Percentiles rank a stretch among this genome's conserved stretches.
Evolutionary conservation across 2,797 vertebrate genomes (phyloP).

Genomic region (Anguilla marmorata): DNA sequence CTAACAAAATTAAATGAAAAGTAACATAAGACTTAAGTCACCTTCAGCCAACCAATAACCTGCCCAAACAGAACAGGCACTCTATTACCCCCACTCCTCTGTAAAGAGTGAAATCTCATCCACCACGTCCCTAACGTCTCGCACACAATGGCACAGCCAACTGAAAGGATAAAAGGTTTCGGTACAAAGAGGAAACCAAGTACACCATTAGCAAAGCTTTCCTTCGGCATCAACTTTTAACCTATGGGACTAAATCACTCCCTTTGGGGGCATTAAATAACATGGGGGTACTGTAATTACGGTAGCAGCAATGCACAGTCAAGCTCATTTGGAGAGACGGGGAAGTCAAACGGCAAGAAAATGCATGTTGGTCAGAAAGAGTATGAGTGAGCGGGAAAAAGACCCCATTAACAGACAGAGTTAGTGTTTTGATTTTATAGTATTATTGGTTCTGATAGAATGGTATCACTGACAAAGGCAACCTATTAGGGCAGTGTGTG

Average conservation of each 20-base stretch:
- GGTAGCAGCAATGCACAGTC: slow-evolving; percentile 32
- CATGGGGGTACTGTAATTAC: slow-evolving; percentile 31
- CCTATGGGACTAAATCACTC: slow-evolving; percentile 41
- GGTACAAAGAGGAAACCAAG: slow-evolving; percentile 35
- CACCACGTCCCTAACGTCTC: slow-evolving; percentile 27
- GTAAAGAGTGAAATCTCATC: slow-evolving; percentile 29
- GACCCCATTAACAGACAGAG: neutral
- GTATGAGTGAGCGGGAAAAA: neutral
- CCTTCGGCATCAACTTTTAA: slow-evolving; percentile 38
- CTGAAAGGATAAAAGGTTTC: slow-evolving; percentile 37
- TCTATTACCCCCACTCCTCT: slow-evolving; percentile 26
- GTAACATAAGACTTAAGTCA: slow-evolving; percentile 48
- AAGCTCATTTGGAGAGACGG: neutral
- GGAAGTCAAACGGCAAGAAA: slow-evolving; percentile 38
- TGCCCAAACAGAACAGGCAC: slow-evolving; percentile 39
- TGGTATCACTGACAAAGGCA: neutral
- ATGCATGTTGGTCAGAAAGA: slow-evolving; percentile 22
- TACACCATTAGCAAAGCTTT: slow-evolving; percentile 42
- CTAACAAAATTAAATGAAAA: slow-evolving; percentile 35
- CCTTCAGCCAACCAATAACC: slow-evolving; percentile 39
- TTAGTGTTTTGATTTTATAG: neutral
- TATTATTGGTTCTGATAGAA: no score
- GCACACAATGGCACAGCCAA: slow-evolving; percentile 35
- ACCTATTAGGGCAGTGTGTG: neutral
- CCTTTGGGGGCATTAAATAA: slow-evolving; percentile 44